phyloP scores from a whole-genome alignment of 2,113 vertebrate genomes.

The Peromyscus californicus region DNA sequence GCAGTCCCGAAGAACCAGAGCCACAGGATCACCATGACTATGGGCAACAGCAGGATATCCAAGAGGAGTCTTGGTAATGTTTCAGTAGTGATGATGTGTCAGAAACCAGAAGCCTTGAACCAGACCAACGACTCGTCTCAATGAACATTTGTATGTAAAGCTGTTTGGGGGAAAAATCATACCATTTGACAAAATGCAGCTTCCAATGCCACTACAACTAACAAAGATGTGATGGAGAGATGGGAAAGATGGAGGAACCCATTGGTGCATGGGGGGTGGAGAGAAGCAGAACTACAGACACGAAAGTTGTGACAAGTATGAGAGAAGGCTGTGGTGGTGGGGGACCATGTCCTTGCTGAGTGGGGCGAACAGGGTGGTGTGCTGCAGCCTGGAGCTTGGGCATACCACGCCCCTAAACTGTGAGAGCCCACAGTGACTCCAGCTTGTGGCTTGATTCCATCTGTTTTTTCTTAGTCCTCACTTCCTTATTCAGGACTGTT shows the following conservation, averaged over 20 bases:
- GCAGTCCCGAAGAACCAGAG: background rate
- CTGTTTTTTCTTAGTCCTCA: no score
- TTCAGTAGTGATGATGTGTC: background rate
- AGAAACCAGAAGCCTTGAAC: background rate
- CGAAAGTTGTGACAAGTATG: background rate
- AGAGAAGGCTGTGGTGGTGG: background rate
- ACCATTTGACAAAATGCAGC: background rate
- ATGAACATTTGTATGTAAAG: background rate
- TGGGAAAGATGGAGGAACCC: background rate
- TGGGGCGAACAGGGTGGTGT: accelerated
- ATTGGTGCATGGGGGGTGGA: background rate
- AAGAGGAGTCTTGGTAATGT: background rate
- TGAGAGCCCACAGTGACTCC: no score
- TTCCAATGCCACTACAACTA: background rate
- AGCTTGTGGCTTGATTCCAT: no score
- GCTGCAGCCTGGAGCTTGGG: background rate
- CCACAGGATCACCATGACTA: background rate
- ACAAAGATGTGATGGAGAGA: background rate
- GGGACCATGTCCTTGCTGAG: background rate
- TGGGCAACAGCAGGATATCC: background rate
- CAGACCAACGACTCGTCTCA: background rate
- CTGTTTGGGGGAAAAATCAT: background rate
- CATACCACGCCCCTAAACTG: background rate
- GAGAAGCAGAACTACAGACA: background rate
- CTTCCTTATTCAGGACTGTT: no score